phyloP scores from a whole-genome alignment of 2,888 invertebrate genomes.

The Macrophya annulata region DNA sequence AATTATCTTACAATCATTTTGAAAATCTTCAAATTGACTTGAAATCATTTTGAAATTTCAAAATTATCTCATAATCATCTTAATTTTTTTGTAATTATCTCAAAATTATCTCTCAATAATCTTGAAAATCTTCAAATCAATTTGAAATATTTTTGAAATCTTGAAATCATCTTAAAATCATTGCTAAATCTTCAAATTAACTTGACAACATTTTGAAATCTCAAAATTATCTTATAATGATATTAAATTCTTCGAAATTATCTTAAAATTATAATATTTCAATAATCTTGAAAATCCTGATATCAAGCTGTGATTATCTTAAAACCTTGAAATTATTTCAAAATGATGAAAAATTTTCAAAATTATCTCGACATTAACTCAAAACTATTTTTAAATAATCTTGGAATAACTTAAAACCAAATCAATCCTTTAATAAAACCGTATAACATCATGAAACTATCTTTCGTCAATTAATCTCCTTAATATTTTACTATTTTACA shows the following conservation, averaged over 20 bases:
- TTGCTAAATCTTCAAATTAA: too few species aligned
- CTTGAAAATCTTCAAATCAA: too few species aligned
- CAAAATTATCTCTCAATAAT: background rate
- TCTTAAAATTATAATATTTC: too few species aligned
- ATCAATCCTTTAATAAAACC: too few species aligned
- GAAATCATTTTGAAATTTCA: background rate
- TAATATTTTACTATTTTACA: background rate
- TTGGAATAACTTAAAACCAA: background rate
- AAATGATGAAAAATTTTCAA: background rate
- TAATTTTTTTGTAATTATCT: background rate
- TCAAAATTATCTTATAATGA: too few species aligned
- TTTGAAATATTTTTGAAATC: too few species aligned
- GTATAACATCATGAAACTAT: background rate
- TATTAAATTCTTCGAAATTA: too few species aligned
- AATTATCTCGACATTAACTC: background rate
- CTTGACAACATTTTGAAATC: too few species aligned
- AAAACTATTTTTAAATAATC: background rate
- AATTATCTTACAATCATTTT: background rate
- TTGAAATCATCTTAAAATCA: too few species aligned
- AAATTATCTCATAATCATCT: background rate
- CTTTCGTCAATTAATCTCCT: too few species aligned
- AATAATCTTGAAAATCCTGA: too few species aligned
- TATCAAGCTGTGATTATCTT: background rate
- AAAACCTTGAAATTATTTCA: background rate
- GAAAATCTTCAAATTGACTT: background rate